Percentiles rank a stretch among this genome's conserved stretches.
phyloP scores from a whole-genome alignment of 2,797 vertebrate genomes.

The Rhincodon typus region DNA sequence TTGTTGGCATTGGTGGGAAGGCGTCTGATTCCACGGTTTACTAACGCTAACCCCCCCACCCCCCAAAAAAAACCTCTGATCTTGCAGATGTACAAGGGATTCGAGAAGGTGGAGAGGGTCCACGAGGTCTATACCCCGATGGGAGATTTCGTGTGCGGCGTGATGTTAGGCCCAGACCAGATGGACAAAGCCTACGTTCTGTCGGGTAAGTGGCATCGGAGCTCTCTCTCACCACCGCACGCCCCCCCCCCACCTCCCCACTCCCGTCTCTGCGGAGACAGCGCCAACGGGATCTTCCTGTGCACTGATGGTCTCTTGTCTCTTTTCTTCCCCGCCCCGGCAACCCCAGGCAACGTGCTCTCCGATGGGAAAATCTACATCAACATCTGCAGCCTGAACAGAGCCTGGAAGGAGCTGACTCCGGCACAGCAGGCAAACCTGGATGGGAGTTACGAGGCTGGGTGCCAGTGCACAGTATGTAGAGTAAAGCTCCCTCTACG shows the following conservation, averaged over 20 bases:
- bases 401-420: slow-evolving; percentile 80
- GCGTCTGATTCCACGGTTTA: no score
- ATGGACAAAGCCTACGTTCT: slow-evolving; percentile 66
- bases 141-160: slow-evolving; percentile 78
- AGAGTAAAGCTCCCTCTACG: not conserved
- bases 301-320: not conserved
- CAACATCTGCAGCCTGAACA: slow-evolving; percentile 76
- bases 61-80: slow-evolving; percentile 43
- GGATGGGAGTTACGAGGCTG: slow-evolving; percentile 81
- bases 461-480: slow-evolving; percentile 87
- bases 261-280: no score
- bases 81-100: slow-evolving; percentile 87
- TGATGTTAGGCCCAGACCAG: slow-evolving; percentile 70
- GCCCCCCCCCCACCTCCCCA: no score
- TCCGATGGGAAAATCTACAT: slow-evolving; percentile 76
- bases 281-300: no score
- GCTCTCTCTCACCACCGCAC: no score
- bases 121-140: slow-evolving; percentile 81
- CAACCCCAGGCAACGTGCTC: slow-evolving; percentile 74
- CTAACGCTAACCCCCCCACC: no score
- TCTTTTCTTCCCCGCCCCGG: no score
- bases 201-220: slow-evolving; percentile 72
- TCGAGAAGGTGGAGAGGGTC: slow-evolving; percentile 78
- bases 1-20: no score
- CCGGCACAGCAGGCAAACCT: slow-evolving; percentile 80